Conservation (phyloP, 2,888 invertebrate species). For the Flabesymbios commensalis region DNA sequence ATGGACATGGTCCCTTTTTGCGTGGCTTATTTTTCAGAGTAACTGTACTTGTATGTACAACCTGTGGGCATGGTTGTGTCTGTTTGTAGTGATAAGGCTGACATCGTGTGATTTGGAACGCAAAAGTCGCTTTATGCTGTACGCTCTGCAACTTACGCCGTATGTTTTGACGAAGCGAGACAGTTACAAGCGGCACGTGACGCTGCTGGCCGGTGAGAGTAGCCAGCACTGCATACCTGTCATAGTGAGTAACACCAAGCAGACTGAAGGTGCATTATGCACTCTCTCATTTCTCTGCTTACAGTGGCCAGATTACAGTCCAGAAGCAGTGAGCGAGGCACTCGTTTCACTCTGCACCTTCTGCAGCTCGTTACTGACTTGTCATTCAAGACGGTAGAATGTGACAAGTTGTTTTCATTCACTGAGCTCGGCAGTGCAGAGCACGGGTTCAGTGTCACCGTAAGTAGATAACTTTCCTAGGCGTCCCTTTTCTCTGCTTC, state of each 20-base stretch:
- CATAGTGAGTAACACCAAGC: conserved; percentile 65
- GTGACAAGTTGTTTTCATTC: conserved; percentile 71
- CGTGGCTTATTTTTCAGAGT: too few species aligned
- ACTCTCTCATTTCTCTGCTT: conserved; percentile 11
- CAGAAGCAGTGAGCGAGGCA: conserved; percentile 67
- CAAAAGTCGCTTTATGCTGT: conserved; percentile 76
- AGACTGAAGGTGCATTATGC: background rate
- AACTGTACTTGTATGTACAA: too few species aligned
- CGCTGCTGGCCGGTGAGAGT: conserved; percentile 69
- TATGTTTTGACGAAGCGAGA: conserved; percentile 64
- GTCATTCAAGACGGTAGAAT: conserved; percentile 75
- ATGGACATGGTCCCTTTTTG: too few species aligned
- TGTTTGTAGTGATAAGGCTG: conserved; percentile 58
- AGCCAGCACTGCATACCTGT: conserved; percentile 75
- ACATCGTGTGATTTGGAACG: conserved; percentile 67
- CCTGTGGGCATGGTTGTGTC: too few species aligned
- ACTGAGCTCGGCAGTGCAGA: conserved; percentile 73
- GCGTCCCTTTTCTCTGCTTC: too few species aligned
- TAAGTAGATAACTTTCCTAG: too few species aligned
- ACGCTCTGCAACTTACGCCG: conserved; percentile 83
- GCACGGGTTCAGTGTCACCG: conserved; percentile 77
- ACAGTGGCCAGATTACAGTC: conserved; percentile 58
- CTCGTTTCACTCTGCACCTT: conserved; percentile 84
- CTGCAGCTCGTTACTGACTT: conserved; percentile 82
- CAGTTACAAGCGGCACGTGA: conserved; percentile 30